phyloP scores from a whole-genome alignment of 2,113 vertebrate genomes.

The Dicentrarchus labrax region DNA sequence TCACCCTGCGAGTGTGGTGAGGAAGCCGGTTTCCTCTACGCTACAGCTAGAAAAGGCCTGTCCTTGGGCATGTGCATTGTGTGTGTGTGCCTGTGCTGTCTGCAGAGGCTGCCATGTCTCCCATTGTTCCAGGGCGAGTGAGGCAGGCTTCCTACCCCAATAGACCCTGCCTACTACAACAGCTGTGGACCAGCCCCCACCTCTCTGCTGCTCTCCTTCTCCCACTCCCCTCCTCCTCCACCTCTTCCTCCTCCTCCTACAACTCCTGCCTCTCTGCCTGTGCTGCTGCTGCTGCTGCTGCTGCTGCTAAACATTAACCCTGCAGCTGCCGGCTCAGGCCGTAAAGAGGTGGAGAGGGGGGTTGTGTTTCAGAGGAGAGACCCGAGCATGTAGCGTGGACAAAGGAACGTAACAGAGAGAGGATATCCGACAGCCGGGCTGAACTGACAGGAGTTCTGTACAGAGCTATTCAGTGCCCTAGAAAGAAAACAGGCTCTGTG shows the following conservation, averaged over 20 bases:
- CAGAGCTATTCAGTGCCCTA: constrained; percentile 58
- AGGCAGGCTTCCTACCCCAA: constrained; percentile 78
- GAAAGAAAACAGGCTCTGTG: constrained; percentile 67
- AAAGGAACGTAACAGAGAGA: constrained; percentile 74
- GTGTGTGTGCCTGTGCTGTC: constrained; percentile 66
- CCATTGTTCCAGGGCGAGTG: constrained; percentile 84
- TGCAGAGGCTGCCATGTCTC: constrained; percentile 81
- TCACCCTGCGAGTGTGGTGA: constrained; percentile 40
- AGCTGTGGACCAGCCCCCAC: constrained; percentile 86
- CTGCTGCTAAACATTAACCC: constrained; percentile 85
- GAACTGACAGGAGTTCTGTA: constrained; percentile 64
- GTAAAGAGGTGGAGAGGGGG: constrained; percentile 64
- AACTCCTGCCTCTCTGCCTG: constrained; percentile 67
- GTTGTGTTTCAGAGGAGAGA: constrained; percentile 72
- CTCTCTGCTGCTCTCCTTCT: constrained; percentile 69
- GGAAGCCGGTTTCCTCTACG: constrained; percentile 71
- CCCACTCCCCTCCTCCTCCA: constrained; percentile 60
- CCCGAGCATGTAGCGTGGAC: constrained; percentile 62
- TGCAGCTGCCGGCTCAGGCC: constrained; percentile 76
- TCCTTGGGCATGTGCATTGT: constrained; percentile 69
- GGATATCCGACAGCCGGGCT: constrained; percentile 73
- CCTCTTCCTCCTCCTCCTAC: constrained; percentile 72
- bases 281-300: constrained; percentile 70
- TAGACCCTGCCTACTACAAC: constrained; percentile 83
- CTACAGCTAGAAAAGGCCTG: constrained; percentile 57